Evolutionary conservation across 2,888 invertebrate genomes (phyloP).

Genomic region (Hyppa rectilinea): DNA sequence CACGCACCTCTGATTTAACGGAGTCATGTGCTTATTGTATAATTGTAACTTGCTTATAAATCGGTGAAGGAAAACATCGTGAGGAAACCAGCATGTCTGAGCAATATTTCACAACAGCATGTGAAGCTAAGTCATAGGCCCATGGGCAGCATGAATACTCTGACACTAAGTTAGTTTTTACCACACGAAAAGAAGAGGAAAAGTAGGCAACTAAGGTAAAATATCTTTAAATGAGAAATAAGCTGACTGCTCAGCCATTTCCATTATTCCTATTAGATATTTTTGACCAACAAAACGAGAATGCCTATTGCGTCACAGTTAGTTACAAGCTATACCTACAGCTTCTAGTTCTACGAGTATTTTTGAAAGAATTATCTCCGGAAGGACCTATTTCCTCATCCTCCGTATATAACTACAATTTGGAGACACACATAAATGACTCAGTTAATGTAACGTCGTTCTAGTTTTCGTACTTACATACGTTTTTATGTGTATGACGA

Average conservation of each 20-base stretch:
- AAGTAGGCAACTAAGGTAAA: neutral
- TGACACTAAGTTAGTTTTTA: no score
- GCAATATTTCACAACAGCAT: no score
- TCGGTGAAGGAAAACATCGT: no score
- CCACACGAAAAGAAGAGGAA: neutral
- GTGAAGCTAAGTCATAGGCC: no score
- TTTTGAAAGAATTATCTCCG: constrained; percentile 39
- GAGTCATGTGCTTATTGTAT: no score
- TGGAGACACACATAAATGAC: constrained; percentile 40
- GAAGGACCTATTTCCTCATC: constrained; percentile 49
- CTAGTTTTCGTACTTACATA: constrained; percentile 15
- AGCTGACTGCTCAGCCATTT: neutral
- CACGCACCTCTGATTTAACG: no score
- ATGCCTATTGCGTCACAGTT: constrained; percentile 29
- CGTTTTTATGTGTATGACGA: constrained; percentile 26
- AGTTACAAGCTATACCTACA: constrained; percentile 23
- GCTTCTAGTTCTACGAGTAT: constrained; percentile 23
- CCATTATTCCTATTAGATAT: constrained; percentile 9
- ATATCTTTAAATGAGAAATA: constrained; percentile 19
- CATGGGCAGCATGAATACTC: no score
- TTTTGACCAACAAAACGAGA: constrained; percentile 25
- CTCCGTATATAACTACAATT: constrained; percentile 44
- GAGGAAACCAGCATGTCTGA: no score
- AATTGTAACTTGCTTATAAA: no score
- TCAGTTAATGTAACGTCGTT: constrained; percentile 19